phyloP scores from a whole-genome alignment of 2,888 invertebrate genomes.

The Conus canariensis region DNA sequence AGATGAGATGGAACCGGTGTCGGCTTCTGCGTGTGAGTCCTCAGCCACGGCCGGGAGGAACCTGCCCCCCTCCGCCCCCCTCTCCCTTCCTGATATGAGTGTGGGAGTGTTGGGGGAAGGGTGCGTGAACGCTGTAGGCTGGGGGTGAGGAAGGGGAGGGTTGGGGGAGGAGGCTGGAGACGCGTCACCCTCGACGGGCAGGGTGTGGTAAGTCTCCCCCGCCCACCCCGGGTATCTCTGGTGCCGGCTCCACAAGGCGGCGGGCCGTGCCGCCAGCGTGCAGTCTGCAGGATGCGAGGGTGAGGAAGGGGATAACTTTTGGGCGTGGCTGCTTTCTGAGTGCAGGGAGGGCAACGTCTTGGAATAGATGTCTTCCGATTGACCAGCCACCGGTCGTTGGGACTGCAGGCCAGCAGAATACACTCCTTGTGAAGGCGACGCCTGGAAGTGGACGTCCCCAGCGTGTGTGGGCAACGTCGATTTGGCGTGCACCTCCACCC shows the following conservation, averaged over 20 bases:
- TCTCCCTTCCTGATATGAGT: conserved; percentile 16
- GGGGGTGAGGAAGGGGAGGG: background rate
- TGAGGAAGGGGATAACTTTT: background rate
- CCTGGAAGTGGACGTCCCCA: background rate
- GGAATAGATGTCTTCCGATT: background rate
- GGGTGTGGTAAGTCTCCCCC: background rate
- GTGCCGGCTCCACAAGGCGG: background rate
- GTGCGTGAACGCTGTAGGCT: background rate
- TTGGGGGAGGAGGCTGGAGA: background rate
- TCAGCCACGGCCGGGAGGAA: background rate
- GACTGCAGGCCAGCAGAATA: background rate
- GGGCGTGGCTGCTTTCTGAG: background rate
- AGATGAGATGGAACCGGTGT: background rate
- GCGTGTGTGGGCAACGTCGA: background rate
- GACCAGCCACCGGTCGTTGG: background rate
- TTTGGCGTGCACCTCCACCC: conserved; percentile 1
- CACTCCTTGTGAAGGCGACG: background rate
- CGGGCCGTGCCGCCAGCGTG: conserved; percentile 2
- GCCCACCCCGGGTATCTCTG: background rate
- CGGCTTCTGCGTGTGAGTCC: background rate
- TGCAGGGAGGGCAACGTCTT: background rate
- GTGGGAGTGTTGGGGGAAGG: background rate
- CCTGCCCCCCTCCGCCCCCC: background rate
- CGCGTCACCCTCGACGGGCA: background rate
- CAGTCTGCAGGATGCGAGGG: background rate